phyloP scores from a whole-genome alignment of 2,888 invertebrate genomes.

The Cosmia trapezina region DNA sequence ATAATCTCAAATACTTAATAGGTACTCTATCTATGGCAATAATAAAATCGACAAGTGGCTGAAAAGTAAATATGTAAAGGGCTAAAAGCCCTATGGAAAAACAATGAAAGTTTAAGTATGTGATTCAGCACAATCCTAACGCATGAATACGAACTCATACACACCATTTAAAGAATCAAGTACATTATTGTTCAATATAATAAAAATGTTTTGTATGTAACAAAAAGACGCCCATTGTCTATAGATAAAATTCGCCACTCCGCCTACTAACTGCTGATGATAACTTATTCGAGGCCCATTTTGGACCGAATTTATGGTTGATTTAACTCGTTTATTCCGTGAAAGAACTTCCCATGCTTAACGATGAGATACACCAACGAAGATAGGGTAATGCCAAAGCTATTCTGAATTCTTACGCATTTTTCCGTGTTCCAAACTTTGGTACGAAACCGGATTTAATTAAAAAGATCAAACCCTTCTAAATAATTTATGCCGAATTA shows the following conservation, averaged over 20 bases:
- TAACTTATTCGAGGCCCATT: constrained; percentile 86
- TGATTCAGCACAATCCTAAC: constrained; percentile 6
- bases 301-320: constrained; percentile 83
- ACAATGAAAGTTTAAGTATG: neutral
- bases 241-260: constrained; percentile 80
- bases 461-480: constrained; percentile 46
- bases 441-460: constrained; percentile 45
- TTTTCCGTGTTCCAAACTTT: constrained; percentile 50
- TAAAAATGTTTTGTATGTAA: constrained; percentile 67
- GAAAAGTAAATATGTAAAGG: neutral
- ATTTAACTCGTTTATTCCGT: constrained; percentile 84
- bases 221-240: constrained; percentile 74
- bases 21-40: neutral
- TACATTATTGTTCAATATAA: constrained; percentile 57
- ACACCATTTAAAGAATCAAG: constrained; percentile 27
- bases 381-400: constrained; percentile 71
- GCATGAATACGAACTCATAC: constrained; percentile 5
- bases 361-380: constrained; percentile 70
- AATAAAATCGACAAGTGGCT: neutral
- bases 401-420: constrained; percentile 64
- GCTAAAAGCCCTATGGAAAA: neutral
- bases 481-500: constrained; percentile 27
- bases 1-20: too few relatives aligned
- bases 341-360: constrained; percentile 77
- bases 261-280: constrained; percentile 84